Base-by-base conservation (phyloP, 2,888 invertebrate genomes). In the Thecocarcelia acutangulata region DNA sequence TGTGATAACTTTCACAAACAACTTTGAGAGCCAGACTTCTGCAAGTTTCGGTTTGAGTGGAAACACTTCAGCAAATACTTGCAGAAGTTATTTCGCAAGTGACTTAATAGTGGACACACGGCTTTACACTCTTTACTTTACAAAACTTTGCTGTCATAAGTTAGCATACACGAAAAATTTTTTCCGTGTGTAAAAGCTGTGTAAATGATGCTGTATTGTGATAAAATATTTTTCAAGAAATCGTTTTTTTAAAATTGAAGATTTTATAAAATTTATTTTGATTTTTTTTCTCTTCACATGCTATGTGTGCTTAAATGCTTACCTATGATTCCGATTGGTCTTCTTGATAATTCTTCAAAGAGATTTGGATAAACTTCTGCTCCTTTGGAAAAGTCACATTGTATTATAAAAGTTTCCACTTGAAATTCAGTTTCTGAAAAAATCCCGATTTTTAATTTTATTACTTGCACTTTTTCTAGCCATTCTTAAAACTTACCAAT, bases 251-350 rank as follows among this genome's bases (percentile, higher is more conserved):
- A 2, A 24, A 5, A 24, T 5, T 3, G 24, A 24, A 24, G 24
- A 24, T 24, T n/a, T n/a, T n/a, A n/a, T n/a, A n/a, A n/a, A n/a
- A n/a, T n/a, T n/a, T n/a, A n/a, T n/a, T n/a, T n/a, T n/a, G n/a
- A 24, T 24, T 24, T 24, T 24, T 24, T 2, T 24, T 24, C 5
- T 2, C 24, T 24, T 24, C 3, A 24, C 24, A 24, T 24, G 24
- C 24, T 12, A 12, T 50, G 6, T 28, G 8, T 33, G 9, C 9
- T 9, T 8, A 37, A 50, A 24, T 15, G 59, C 91, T 92, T 91
- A 97, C 97, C 96, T 90, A 97, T 91, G 87, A 98, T 95, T 61
- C 97, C 96, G 72, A 97, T 91, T 3, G 95, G 95, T 52, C 96
- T 92, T 73, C 94, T 93, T 50, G 93, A 92, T 0, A 97, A 91